Base-by-base conservation (phyloP, 2,797 vertebrate genomes). In the Gallinago stenura region DNA sequence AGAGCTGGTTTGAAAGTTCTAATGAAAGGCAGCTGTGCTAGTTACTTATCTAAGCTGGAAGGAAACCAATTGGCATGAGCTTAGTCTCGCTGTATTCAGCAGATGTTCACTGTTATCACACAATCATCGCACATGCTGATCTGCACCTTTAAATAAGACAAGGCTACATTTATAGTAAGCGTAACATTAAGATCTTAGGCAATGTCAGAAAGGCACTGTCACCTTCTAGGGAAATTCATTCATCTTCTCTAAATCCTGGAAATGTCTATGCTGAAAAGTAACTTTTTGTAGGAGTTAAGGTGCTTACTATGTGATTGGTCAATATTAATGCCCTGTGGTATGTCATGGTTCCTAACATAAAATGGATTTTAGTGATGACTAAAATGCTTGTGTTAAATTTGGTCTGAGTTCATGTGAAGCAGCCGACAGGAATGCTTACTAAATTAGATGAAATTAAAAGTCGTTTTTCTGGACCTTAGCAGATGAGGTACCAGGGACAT, bases 121-220 rank as follows among this genome's bases (percentile, higher is more conserved):
- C 46, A 58, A 35, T 89, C n/a, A 54, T 54, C 0, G 6, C 70
- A 65, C 10, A 11, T 24, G 77, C 62, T 75, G 31, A 82, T 87
- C n/a, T 76, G 46, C 73, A 91, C 51, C 64, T 93, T 94, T 93
- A 69, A 84, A 51, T 85, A 79, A 65, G 51, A 54, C 17, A 65
- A 57, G 21, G 46, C 54, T 82, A 6, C 72, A 72, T 82, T 94
- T 87, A 26, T 76, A 46, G 48, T 43, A 76, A 94, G 68, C 10
- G 8, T 72, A 77, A 37, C 61, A 66, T 72, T 73, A 81, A 92
- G 37, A 79, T 70, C 33, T 72, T 71, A 72, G 51, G n/a, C 24
- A 93, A 77, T 53, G 56, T 77, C 83, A 70, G 83, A 72, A 87
- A 51, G 62, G 28, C 62, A 72, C 57, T 82, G 37, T 83, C 43